Evolutionary conservation across 2,113 vertebrate genomes (phyloP).

Genomic region (Pitta sordida): DNA sequence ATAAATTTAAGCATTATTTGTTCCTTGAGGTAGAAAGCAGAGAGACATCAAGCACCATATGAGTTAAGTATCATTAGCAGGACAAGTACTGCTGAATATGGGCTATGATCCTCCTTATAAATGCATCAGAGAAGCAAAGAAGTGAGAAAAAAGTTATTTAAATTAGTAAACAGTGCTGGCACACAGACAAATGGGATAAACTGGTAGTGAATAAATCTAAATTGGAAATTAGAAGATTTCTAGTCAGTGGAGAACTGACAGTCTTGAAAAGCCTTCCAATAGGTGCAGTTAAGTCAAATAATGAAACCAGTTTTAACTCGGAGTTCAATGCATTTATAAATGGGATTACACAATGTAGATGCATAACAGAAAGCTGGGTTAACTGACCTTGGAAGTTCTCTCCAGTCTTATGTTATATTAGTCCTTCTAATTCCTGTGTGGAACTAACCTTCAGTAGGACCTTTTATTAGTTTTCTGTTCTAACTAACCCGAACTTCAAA

Average conservation of each 20-base stretch:
- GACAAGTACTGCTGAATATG: neutral
- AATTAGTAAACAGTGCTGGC: neutral
- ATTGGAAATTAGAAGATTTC: slow-evolving; percentile 16
- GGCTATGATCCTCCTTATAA: neutral
- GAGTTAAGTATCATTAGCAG: neutral
- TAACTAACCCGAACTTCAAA: neutral
- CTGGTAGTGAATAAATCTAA: neutral
- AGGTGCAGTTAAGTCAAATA: slow-evolving; percentile 29
- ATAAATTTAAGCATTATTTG: neutral
- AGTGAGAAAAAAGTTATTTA: slow-evolving; percentile 1
- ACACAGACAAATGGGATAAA: neutral
- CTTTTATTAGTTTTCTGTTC: neutral
- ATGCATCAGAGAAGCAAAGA: neutral
- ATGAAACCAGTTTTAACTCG: slow-evolving; percentile 27
- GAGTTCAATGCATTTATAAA: slow-evolving; percentile 23
- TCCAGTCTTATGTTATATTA: neutral
- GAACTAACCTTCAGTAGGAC: neutral
- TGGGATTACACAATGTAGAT: neutral
- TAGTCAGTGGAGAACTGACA: neutral
- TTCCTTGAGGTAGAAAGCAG: neutral
- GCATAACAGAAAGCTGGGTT: neutral
- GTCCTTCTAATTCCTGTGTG: slow-evolving; percentile 12
- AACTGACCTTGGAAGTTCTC: slow-evolving; percentile 37
- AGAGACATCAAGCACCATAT: neutral
- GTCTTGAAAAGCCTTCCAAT: neutral